These are phyloP conservation scores for Formica aserva DNA, from an alignment of 2,888 invertebrate genomes.

Conservation along the genomic window DNA sequence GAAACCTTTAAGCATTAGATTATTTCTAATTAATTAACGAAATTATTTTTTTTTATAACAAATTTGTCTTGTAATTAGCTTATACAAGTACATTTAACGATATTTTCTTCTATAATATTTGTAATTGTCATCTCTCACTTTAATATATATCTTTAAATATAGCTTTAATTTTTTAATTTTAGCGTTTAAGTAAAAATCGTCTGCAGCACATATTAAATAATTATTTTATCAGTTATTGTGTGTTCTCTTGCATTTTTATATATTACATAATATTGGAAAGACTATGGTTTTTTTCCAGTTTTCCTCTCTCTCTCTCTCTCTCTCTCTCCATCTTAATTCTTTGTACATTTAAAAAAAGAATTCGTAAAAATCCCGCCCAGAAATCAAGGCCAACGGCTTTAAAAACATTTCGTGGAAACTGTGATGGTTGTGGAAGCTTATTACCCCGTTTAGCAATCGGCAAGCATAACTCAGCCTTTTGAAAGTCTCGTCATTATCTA, in stretches of 20 bases:
- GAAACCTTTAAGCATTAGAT: background rate
- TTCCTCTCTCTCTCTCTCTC: too few relatives aligned
- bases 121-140: background rate
- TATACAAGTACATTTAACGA: background rate
- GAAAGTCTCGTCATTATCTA: slow-evolving; percentile 6
- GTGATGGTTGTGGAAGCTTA: slow-evolving; percentile 1
- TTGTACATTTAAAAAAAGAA: background rate
- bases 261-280: background rate
- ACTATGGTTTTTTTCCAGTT: background rate
- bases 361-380: background rate
- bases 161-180: background rate
- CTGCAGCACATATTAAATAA: background rate
- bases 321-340: background rate
- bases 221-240: background rate
- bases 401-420: background rate
- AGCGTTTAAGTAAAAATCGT: background rate
- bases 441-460: background rate
- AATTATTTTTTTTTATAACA: background rate
- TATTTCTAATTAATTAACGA: background rate
- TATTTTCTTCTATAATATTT: background rate
- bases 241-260: background rate
- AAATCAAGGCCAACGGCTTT: background rate
- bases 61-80: background rate
- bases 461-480: background rate
- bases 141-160: background rate